A percentile compares a stretch with the other conserved stretches of the same genome.
These are phyloP conservation scores for Valencia hispanica DNA, from an alignment of 2,797 vertebrate genomes.

Conservation along the genomic window DNA sequence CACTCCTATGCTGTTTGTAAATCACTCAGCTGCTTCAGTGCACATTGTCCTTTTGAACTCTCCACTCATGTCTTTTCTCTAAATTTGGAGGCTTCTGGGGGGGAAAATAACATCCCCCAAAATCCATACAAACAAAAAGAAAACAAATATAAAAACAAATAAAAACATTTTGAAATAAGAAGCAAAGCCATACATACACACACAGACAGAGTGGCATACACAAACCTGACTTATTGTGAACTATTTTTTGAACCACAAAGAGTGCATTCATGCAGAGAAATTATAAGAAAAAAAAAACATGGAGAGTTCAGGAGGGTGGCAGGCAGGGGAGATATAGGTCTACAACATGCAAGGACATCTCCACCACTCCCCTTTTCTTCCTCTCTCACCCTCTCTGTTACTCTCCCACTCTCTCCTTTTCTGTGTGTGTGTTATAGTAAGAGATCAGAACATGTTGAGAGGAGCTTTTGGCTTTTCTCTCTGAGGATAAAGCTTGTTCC, in stretches of 20 bases:
- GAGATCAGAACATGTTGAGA: slow-evolving; percentile 72
- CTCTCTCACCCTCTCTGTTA: background rate
- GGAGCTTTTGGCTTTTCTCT: slow-evolving; percentile 73
- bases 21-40: slow-evolving; percentile 21
- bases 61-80: background rate
- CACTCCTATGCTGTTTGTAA: slow-evolving; percentile 24
- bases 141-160: background rate
- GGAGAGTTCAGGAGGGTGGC: slow-evolving; percentile 16
- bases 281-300: slow-evolving; percentile 31
- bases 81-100: slow-evolving; percentile 17
- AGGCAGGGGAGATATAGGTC: slow-evolving; percentile 13
- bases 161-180: background rate
- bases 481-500: slow-evolving; percentile 73
- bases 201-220: background rate
- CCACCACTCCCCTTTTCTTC: background rate
- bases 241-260: slow-evolving; percentile 31
- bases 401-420: background rate
- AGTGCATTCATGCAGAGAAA: slow-evolving; percentile 18
- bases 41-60: slow-evolving; percentile 38
- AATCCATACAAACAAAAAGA: background rate
- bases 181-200: background rate
- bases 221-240: slow-evolving; percentile 10
- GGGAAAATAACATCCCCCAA: background rate
- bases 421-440: slow-evolving; percentile 35
- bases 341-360: slow-evolving; percentile 3